A percentile compares a stretch with the other conserved stretches of the same genome.
Conservation (phyloP, 2,888 invertebrate species). For the Branchinecta sandiegonensis region DNA sequence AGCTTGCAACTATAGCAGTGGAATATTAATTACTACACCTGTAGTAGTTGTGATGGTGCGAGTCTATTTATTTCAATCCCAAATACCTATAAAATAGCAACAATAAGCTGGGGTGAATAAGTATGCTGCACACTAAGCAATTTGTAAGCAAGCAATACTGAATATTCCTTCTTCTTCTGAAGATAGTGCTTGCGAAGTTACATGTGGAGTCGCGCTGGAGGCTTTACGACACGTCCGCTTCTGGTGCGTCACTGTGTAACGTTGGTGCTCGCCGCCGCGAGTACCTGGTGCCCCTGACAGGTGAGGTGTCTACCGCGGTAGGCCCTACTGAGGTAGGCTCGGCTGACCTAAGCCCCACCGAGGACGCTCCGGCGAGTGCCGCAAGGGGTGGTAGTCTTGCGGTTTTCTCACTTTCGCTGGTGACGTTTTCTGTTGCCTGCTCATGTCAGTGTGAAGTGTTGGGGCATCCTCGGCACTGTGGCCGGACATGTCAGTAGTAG, state of each 20-base stretch:
- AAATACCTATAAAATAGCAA: too few species aligned
- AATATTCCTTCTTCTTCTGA: too few species aligned
- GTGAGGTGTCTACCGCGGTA: neutral
- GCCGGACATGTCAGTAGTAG: neutral
- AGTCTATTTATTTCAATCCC: too few species aligned
- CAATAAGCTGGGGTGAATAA: too few species aligned
- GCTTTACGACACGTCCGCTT: too few species aligned
- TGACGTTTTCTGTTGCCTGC: neutral
- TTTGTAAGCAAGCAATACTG: too few species aligned
- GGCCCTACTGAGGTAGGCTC: neutral
- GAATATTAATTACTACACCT: too few species aligned
- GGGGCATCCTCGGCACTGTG: neutral
- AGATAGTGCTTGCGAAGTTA: too few species aligned
- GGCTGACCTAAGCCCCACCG: neutral
- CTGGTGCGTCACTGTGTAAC: neutral
- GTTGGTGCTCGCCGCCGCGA: neutral
- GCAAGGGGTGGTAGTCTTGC: neutral
- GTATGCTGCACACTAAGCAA: too few species aligned
- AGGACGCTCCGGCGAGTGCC: neutral
- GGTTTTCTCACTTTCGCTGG: constrained; percentile 1
- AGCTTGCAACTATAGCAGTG: too few species aligned
- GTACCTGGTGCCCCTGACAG: neutral
- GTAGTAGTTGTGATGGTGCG: too few species aligned
- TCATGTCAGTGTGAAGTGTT: neutral
- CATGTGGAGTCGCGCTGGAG: too few species aligned